Evolutionary conservation across 2,113 vertebrate genomes (phyloP).

Genomic region (Ptyas mucosa): DNA sequence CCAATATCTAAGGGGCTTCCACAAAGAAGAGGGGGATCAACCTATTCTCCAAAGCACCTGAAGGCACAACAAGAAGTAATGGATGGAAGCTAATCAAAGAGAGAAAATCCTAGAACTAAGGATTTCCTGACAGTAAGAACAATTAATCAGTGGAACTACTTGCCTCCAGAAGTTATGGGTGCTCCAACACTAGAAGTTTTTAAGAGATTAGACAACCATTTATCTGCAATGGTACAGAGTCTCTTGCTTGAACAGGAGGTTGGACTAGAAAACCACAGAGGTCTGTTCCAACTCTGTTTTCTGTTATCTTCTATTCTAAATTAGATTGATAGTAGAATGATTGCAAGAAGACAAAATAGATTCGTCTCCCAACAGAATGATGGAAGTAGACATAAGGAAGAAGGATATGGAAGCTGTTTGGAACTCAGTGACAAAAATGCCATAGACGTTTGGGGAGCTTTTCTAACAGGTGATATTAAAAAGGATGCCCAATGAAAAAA

Average conservation of each 20-base stretch:
- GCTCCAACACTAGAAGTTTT: too few relatives aligned
- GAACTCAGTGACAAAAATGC: not conserved
- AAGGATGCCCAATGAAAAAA: not conserved
- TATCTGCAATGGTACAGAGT: too few relatives aligned
- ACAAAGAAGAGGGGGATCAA: too few relatives aligned
- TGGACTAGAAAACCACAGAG: not conserved
- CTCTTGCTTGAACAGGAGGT: not conserved
- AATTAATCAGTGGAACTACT: too few relatives aligned
- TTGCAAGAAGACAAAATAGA: not conserved
- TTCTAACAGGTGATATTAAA: not conserved
- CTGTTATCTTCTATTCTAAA: not conserved
- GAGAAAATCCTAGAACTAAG: too few relatives aligned
- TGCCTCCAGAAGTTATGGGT: too few relatives aligned
- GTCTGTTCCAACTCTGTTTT: not conserved
- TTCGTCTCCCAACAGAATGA: not conserved
- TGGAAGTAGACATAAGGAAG: not conserved
- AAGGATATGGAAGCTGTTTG: not conserved
- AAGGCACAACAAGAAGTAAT: too few relatives aligned
- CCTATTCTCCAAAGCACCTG: too few relatives aligned
- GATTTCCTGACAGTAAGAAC: too few relatives aligned
- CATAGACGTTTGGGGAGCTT: not conserved
- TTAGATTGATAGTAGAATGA: not conserved
- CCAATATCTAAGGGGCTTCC: too few relatives aligned
- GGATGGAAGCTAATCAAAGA: too few relatives aligned
- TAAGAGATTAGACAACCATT: too few relatives aligned